Conservation (phyloP, 2,888 invertebrate genomes). For the Ditula angustiorana region DNA sequence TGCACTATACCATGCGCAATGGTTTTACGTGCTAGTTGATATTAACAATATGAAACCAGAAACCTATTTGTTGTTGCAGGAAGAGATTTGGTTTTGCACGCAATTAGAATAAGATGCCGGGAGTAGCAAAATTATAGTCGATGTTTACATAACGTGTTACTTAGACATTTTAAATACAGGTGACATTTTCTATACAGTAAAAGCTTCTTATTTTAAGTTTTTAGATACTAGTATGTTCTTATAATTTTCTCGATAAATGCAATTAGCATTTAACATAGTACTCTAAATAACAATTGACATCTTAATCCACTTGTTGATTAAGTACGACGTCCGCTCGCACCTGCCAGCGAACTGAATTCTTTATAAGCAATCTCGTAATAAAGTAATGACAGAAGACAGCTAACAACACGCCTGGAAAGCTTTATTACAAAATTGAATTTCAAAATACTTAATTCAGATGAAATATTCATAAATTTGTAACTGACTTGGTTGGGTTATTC, state of each 20-base stretch:
- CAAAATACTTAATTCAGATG: not conserved
- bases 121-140: no score
- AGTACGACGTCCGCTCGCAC: conserved; percentile 1
- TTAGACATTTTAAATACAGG: no score
- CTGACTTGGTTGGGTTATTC: not conserved
- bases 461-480: conserved; percentile 6
- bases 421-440: conserved; percentile 17
- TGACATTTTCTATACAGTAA: no score
- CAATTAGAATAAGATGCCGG: no score
- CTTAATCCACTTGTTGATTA: conserved; percentile 15
- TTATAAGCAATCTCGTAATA: conserved; percentile 22
- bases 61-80: not conserved
- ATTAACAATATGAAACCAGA: not conserved
- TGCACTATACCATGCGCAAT: not conserved
- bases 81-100: not conserved
- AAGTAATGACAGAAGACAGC: conserved; percentile 21
- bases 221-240: no score
- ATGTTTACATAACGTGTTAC: no score
- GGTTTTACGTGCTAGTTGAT: not conserved
- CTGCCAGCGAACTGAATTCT: conserved; percentile 17
- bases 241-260: not conserved
- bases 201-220: no score
- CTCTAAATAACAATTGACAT: not conserved
- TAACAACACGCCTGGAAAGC: not conserved
- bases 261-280: not conserved